Evolutionary conservation across 2,113 vertebrate genomes (phyloP), one percentile per base, ranked within the genome.

Genomic region (Vimba vimba): DNA sequence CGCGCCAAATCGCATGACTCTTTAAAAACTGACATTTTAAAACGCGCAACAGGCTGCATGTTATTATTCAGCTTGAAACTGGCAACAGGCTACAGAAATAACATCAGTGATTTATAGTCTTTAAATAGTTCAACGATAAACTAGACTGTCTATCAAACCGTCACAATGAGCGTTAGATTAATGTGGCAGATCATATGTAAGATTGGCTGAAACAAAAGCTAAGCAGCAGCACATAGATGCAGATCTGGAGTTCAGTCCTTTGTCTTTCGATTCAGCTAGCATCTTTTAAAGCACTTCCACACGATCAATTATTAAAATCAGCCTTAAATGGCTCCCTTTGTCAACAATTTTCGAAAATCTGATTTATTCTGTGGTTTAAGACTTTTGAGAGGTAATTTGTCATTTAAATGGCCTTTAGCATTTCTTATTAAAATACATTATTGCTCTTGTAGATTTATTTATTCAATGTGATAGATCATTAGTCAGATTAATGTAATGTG

Each of bases 401-500:
- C 94, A 94, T 93, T 90, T 89, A 87, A 92, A 92, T 92, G 91
- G 90, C 93, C 93, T 94, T 95, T 94, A 95, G 93, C 94, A 93
- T 94, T 94, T 94, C 92, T 93, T 95, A 95, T 95, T 95, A 94
- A 94, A 95, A 94, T 94, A 95, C 94, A 95, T 95, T 93, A 95
- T 94, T 94, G 93, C 94, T 94, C 92, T 91, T 92, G 91, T 93
- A 90, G 90, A 94, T 95, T 93, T 95, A 95, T 95, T 95, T 95
- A 95, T 95, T 93, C 90, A 90, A 90, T 88, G 94, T 91, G 93
- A 94, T 93, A 95, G 94, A 93, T 94, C 93, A 95, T 94, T 95
- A 95, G 94, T 95, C 93, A 94, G 94, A 95, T 95, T 93, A 95
- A 95, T 95, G 94, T 92, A 94, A 95, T 94, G 92, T 91, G 92